Percentiles rank a stretch among this genome's conserved stretches.
phyloP scores from a whole-genome alignment of 2,888 invertebrate genomes.

The Drosophila bunnanda region DNA sequence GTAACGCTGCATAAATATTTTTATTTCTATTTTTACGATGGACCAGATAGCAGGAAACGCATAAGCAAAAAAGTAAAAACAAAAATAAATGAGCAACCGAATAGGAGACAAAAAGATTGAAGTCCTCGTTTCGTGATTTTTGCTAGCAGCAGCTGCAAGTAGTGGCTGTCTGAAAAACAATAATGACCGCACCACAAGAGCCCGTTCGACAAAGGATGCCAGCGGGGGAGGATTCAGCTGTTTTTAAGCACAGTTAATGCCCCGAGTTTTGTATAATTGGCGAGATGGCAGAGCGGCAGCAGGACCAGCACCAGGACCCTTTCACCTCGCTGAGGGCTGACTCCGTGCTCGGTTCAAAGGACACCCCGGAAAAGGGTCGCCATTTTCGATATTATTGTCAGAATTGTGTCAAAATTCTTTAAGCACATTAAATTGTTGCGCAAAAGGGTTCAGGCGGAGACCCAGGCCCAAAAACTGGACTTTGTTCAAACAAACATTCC shows the following conservation, averaged over 20 bases:
- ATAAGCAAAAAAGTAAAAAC: slow-evolving; percentile 1
- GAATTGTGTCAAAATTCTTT: slow-evolving; percentile 63
- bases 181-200: slow-evolving; percentile 55
- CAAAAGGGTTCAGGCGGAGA: slow-evolving; percentile 6
- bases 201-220: slow-evolving; percentile 34
- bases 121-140: slow-evolving; percentile 49
- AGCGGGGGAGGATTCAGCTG: slow-evolving; percentile 24
- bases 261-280: slow-evolving; percentile 60
- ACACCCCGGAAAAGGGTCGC: slow-evolving; percentile 56
- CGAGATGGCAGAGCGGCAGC: slow-evolving; percentile 10
- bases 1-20: slow-evolving; percentile 72
- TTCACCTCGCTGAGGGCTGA: slow-evolving; percentile 21
- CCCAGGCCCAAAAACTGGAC: not conserved
- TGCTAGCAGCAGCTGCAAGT: slow-evolving; percentile 61
- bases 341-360: slow-evolving; percentile 33
- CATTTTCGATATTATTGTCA: slow-evolving; percentile 50
- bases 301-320: slow-evolving; percentile 8
- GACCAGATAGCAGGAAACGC: slow-evolving; percentile 33
- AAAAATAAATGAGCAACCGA: slow-evolving; percentile 24
- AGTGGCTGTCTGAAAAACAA: slow-evolving; percentile 58
- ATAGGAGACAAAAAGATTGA: slow-evolving; percentile 13
- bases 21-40: slow-evolving; percentile 74
- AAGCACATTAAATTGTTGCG: slow-evolving; percentile 56
- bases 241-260: slow-evolving; percentile 59
- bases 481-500: slow-evolving; percentile 16